Percentiles rank a stretch among this genome's conserved stretches.
Conservation (phyloP, 2,888 invertebrate species). For the Stenolophus ochropezus region DNA sequence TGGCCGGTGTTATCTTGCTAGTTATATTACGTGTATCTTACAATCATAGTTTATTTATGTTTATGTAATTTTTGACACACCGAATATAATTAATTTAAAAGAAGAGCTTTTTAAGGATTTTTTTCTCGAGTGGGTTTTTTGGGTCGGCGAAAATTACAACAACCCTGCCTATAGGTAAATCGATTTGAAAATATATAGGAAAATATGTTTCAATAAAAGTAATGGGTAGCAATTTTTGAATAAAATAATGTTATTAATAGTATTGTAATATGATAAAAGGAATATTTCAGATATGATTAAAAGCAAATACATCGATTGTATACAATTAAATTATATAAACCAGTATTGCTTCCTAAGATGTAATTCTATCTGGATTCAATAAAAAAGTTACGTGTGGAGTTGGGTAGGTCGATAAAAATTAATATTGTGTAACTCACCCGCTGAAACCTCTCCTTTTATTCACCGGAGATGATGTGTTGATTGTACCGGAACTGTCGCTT, state of each 20-base stretch:
- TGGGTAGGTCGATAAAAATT: constrained; percentile 10
- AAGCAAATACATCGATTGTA: not conserved
- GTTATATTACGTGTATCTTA: no score
- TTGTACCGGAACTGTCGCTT: constrained; percentile 78
- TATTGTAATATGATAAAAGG: not conserved
- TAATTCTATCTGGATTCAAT: not conserved
- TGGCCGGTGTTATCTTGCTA: no score
- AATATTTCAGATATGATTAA: not conserved
- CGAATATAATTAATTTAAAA: no score
- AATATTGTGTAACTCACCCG: constrained; percentile 79
- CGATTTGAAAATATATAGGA: no score
- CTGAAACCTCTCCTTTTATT: constrained; percentile 90
- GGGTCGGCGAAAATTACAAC: no score
- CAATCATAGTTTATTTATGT: no score
- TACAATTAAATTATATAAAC: not conserved
- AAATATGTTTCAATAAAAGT: no score
- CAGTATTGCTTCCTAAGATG: not conserved
- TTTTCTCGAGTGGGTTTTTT: no score
- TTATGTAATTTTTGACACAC: no score
- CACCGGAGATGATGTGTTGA: constrained; percentile 85
- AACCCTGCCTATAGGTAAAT: no score
- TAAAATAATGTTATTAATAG: not conserved
- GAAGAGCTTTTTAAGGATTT: no score
- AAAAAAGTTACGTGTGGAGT: not conserved
- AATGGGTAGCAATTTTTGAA: not conserved